Evolutionary conservation across 2,797 vertebrate species (phyloP).

Genomic region (Lates japonicus): DNA sequence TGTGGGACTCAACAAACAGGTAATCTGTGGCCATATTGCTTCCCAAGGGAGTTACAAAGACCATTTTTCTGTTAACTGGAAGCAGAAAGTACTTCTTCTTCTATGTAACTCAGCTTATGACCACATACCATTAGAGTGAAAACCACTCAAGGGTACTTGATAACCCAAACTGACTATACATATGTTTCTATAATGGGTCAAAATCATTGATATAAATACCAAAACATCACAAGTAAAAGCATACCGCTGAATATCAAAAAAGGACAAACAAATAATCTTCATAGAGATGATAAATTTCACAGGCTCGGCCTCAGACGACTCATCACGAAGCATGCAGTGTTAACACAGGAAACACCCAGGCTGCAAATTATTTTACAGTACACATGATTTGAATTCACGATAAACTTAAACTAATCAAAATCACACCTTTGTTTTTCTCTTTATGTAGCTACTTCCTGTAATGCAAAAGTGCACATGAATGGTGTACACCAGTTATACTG

Average conservation of each 20-base stretch:
- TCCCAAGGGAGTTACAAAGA: neutral
- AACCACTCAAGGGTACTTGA: neutral
- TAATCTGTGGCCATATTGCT: constrained; percentile 7
- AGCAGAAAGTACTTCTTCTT: neutral
- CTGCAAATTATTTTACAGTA: neutral
- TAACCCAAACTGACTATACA: neutral
- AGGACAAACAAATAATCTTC: neutral
- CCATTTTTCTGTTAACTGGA: constrained; percentile 12
- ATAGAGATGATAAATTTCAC: neutral
- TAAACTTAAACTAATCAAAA: constrained; percentile 10
- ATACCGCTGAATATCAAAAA: neutral
- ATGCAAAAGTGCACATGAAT: neutral
- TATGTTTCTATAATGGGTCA: neutral
- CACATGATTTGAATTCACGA: neutral
- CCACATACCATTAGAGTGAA: neutral
- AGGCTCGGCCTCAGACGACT: neutral
- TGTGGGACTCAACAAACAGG: constrained; percentile 68
- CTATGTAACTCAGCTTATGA: constrained; percentile 12
- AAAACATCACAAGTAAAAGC: constrained; percentile 15
- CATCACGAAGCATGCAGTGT: neutral
- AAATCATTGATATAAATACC: neutral
- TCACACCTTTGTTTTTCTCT: constrained; percentile 20
- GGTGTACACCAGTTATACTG: neutral
- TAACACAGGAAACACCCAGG: constrained; percentile 33
- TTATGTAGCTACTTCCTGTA: constrained; percentile 20